Conservation (phyloP, 1,140 invertebrate species). For the Hypsibius dujardini region DNA sequence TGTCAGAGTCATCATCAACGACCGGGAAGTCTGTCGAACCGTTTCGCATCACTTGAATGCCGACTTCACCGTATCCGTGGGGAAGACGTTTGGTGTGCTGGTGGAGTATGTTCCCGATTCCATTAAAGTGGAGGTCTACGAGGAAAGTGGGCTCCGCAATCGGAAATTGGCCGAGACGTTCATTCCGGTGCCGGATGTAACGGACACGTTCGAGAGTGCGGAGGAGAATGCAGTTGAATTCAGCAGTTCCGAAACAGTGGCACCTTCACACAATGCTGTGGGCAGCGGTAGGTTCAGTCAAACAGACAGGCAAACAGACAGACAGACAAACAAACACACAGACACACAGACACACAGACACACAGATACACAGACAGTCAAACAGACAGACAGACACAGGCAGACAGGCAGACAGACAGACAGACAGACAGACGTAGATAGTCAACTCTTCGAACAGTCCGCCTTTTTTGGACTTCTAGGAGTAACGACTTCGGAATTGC, state of each 20-base stretch:
- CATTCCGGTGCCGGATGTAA: conserved; percentile 34
- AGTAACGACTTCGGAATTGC: background rate
- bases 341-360: too few relatives aligned
- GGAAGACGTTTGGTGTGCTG: conserved; percentile 37
- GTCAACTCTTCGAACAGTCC: conserved; percentile 24
- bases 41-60: conserved; percentile 21
- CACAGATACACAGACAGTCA: too few relatives aligned
- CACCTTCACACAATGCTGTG: conserved; percentile 38
- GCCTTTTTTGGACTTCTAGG: background rate
- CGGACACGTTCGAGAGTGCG: conserved; percentile 32
- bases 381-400: too few relatives aligned
- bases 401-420: too few relatives aligned
- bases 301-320: too few relatives aligned
- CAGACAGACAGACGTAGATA: too few relatives aligned
- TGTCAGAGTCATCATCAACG: background rate
- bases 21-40: background rate
- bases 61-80: conserved; percentile 36
- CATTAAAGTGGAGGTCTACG: conserved; percentile 34
- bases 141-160: conserved; percentile 26
- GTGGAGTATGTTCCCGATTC: conserved; percentile 38
- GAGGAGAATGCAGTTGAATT: conserved; percentile 35
- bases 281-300: conserved; percentile 38
- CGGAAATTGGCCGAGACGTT: conserved; percentile 32
- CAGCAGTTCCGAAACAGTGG: conserved; percentile 34
- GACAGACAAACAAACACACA: too few relatives aligned